phyloP scores from a whole-genome alignment of 2,113 vertebrate species.

The Hemibagrus wyckioides region DNA sequence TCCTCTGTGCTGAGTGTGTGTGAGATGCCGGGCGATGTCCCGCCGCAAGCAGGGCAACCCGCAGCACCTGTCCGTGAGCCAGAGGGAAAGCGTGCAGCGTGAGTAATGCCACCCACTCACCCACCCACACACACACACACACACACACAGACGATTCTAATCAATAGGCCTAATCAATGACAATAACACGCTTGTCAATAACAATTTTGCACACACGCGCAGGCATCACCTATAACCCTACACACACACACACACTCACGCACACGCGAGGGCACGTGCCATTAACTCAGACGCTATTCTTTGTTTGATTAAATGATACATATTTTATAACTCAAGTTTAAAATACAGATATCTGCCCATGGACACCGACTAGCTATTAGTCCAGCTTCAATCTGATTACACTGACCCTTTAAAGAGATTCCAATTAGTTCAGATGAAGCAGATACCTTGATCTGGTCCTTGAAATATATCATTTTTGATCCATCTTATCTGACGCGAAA shows the following conservation, averaged over 20 bases:
- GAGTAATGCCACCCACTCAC: constrained; percentile 68
- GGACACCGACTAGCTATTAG: not conserved
- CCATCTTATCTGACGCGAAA: too few species aligned
- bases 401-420: not conserved
- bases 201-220: not conserved
- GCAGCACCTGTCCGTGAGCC: constrained; percentile 94
- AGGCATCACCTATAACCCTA: not conserved
- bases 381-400: not conserved
- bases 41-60: constrained; percentile 99
- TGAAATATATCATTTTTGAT: not conserved
- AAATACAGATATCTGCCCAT: not conserved
- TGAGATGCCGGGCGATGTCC: constrained; percentile 99
- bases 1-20: constrained; percentile 87
- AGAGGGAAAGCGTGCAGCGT: constrained; percentile 93
- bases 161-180: not conserved
- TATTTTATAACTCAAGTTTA: not conserved
- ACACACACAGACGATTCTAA: not conserved
- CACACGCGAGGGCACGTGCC: not conserved
- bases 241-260: constrained; percentile 35
- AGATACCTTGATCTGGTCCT: not conserved
- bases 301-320: not conserved
- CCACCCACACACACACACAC: not conserved
- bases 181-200: not conserved
- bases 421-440: not conserved
- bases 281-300: not conserved